Evolutionary conservation across 2,888 invertebrate species (phyloP).

Genomic region (Tetrapedia diversipes): DNA sequence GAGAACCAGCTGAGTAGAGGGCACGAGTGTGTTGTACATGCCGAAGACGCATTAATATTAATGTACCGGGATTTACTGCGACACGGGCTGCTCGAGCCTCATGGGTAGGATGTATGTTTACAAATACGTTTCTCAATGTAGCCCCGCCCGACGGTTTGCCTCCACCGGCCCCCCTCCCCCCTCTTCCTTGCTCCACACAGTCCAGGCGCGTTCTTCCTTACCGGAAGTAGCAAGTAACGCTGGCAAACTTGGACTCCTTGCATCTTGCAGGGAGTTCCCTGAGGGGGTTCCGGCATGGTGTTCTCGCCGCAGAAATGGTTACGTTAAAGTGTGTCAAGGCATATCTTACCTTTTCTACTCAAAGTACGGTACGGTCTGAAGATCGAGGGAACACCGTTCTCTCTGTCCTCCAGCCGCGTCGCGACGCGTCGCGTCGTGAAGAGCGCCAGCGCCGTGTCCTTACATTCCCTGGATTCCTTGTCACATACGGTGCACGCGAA

Average conservation of each 20-base stretch:
- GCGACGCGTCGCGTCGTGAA: no score
- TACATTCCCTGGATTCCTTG: constrained; percentile 30
- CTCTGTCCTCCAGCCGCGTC: no score
- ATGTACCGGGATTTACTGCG: constrained; percentile 78
- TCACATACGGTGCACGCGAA: constrained; percentile 1
- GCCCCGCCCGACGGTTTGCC: constrained; percentile 31
- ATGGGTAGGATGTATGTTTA: constrained; percentile 71
- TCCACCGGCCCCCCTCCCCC: not conserved
- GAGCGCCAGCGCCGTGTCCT: constrained; percentile 20
- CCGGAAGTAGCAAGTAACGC: constrained; percentile 64
- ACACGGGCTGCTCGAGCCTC: constrained; percentile 68
- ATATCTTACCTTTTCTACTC: constrained; percentile 47
- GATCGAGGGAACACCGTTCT: constrained; percentile 16
- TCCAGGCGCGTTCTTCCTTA: constrained; percentile 50
- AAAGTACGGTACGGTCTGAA: constrained; percentile 12
- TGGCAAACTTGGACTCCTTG: constrained; percentile 66
- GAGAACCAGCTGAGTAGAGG: constrained; percentile 50
- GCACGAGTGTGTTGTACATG: constrained; percentile 64
- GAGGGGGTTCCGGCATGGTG: constrained; percentile 47
- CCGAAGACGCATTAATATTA: constrained; percentile 81
- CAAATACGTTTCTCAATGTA: constrained; percentile 72
- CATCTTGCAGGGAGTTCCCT: constrained; percentile 52
- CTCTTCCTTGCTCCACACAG: constrained; percentile 25
- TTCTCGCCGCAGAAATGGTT: constrained; percentile 58
- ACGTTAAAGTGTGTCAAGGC: constrained; percentile 53